These are phyloP conservation scores for Sebastiscus tertius DNA, from an alignment of 2,797 vertebrate genomes.

Conservation along the genomic window DNA sequence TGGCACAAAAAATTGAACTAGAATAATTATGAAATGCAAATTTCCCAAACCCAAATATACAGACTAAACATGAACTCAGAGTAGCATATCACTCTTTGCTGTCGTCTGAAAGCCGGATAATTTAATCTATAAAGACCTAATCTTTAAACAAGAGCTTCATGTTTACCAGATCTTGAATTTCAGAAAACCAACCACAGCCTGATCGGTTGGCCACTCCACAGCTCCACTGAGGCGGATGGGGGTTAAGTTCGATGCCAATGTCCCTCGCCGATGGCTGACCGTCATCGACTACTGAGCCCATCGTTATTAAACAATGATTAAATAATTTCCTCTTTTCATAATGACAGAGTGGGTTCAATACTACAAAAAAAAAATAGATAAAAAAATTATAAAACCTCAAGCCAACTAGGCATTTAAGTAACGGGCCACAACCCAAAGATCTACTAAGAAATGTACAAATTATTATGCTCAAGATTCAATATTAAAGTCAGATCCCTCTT, in stretches of 20 bases:
- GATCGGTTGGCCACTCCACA: not conserved
- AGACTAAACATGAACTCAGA: not conserved
- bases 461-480: too few species aligned
- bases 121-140: not conserved
- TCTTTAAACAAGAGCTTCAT: not conserved
- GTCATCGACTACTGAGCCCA: not conserved
- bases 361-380: too few species aligned
- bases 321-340: not conserved
- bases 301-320: not conserved
- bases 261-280: not conserved
- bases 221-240: not conserved
- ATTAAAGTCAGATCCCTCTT: not conserved
- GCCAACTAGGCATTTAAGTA: not conserved
- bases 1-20: not conserved
- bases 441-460: not conserved
- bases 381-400: too few species aligned
- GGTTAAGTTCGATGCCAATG: not conserved
- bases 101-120: not conserved
- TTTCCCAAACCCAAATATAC: not conserved
- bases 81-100: not conserved
- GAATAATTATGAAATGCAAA: not conserved
- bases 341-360: not conserved
- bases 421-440: too few species aligned
- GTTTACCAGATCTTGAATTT: not conserved
- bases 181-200: not conserved